These are phyloP conservation scores for Tachysurus vachellii DNA, from an alignment of 2,113 vertebrate genomes.

Conservation along the genomic window DNA sequence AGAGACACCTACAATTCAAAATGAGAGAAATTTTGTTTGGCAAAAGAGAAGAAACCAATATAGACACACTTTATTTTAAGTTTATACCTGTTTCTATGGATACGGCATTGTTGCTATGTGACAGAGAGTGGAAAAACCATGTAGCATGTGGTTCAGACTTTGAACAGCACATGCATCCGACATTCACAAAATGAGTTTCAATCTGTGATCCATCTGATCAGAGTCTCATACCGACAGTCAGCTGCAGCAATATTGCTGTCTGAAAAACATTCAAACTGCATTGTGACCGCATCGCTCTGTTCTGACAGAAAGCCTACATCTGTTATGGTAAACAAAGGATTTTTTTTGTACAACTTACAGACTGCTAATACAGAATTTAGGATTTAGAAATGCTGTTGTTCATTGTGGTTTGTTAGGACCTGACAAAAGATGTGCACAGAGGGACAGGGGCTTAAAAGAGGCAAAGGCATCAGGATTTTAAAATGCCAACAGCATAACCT, in stretches of 20 bases:
- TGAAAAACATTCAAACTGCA: constrained; percentile 23
- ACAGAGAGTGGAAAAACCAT: constrained; percentile 54
- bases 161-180: constrained; percentile 29
- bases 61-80: constrained; percentile 64
- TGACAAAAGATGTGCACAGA: neutral
- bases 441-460: neutral
- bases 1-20: constrained; percentile 26
- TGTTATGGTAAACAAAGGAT: neutral
- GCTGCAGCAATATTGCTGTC: constrained; percentile 30
- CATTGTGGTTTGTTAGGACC: neutral
- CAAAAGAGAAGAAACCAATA: constrained; percentile 35
- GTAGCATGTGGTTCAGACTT: constrained; percentile 40
- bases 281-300: neutral
- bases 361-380: neutral
- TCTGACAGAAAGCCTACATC: neutral
- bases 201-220: constrained; percentile 43
- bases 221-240: constrained; percentile 28
- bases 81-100: constrained; percentile 69
- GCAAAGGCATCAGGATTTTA: neutral
- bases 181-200: constrained; percentile 19
- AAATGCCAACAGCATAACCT: neutral
- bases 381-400: neutral
- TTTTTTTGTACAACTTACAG: neutral
- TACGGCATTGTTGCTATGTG: constrained; percentile 69
- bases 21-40: constrained; percentile 41